These are phyloP conservation scores for Neomonachus schauinslandi DNA, from an alignment of 2,113 vertebrate species.

Conservation along the genomic window DNA sequence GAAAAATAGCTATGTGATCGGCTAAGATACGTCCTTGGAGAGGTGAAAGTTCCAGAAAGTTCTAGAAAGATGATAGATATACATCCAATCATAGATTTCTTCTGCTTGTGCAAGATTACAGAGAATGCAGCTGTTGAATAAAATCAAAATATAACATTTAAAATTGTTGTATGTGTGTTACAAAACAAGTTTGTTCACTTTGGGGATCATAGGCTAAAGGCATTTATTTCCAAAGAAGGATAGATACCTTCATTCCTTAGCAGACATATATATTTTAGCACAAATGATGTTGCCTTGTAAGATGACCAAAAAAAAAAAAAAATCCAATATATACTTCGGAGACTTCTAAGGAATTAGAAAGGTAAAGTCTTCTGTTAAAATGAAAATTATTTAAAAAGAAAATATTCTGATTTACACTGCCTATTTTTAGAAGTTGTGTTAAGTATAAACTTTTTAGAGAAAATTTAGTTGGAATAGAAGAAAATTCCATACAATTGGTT, in stretches of 20 bases:
- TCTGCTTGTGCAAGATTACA: constrained; percentile 46
- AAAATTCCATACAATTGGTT: not conserved
- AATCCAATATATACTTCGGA: not conserved
- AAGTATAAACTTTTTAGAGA: constrained; percentile 16
- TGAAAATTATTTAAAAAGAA: constrained; percentile 48
- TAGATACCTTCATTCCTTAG: not conserved
- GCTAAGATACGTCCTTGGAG: constrained; percentile 28
- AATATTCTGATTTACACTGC: not conserved
- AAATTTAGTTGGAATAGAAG: constrained; percentile 47
- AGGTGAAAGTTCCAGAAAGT: constrained; percentile 60
- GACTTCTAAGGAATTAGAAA: not conserved
- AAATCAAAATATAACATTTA: constrained; percentile 47
- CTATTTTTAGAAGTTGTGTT: not conserved
- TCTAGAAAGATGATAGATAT: constrained; percentile 19
- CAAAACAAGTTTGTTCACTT: constrained; percentile 3
- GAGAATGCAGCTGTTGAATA: constrained; percentile 62
- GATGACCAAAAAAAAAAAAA: not conserved
- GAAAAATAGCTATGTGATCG: constrained; percentile 63
- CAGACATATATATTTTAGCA: not conserved
- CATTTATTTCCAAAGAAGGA: constrained; percentile 45
- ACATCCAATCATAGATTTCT: constrained; percentile 50
- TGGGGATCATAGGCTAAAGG: not conserved
- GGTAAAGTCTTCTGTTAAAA: not conserved
- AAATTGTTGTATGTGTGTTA: not conserved
- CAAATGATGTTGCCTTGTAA: not conserved